phyloP scores from a whole-genome alignment of 1,140 invertebrate species.

The Drosophila punjabiensis region DNA sequence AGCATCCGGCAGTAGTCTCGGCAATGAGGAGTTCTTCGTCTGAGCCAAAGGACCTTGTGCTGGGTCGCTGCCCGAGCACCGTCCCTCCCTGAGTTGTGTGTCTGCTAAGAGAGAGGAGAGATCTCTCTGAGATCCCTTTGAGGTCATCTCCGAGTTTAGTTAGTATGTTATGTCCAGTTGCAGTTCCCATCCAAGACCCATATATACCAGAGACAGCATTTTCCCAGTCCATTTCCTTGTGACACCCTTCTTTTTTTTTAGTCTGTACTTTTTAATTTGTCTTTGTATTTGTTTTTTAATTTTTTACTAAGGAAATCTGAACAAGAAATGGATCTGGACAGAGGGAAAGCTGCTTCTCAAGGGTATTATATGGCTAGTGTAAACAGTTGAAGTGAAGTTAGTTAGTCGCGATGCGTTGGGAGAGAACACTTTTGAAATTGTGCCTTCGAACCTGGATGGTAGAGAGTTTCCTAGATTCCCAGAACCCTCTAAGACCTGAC shows the following conservation, averaged over 20 bases:
- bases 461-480: constrained; percentile 16
- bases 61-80: no score
- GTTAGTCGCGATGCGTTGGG: constrained; percentile 13
- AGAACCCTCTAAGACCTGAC: not conserved
- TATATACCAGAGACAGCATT: not conserved
- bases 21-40: constrained; percentile 76
- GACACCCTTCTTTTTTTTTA: not conserved
- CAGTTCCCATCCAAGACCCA: constrained; percentile 25
- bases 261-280: not conserved
- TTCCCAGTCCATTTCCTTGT: not conserved
- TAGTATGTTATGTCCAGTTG: constrained; percentile 26
- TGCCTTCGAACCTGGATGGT: constrained; percentile 77
- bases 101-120: not conserved
- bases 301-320: not conserved
- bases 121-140: not conserved
- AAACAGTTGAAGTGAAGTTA: constrained; percentile 27
- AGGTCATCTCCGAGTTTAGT: constrained; percentile 18
- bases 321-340: not conserved
- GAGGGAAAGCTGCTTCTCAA: no score
- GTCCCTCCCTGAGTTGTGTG: constrained; percentile 1
- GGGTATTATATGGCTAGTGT: constrained; percentile 54
- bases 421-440: constrained; percentile 77
- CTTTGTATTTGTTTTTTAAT: constrained; percentile 5
- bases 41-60: constrained; percentile 26
- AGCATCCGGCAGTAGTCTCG: constrained; percentile 51